Evolutionary conservation across 2,888 invertebrate genomes (phyloP).

Genomic region (Lumbricus terrestris): DNA sequence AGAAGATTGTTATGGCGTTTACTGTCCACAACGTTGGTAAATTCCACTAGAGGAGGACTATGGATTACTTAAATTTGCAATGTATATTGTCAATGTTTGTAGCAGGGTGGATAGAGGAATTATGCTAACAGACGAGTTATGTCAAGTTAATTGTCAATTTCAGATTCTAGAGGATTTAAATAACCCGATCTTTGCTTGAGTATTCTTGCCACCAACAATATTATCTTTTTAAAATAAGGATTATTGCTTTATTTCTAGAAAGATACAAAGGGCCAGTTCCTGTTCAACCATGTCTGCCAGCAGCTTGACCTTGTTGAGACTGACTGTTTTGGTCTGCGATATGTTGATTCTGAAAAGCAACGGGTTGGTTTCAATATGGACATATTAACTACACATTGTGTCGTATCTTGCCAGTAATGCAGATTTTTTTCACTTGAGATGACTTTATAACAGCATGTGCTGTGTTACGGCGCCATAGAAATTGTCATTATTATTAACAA

Average conservation of each 20-base stretch:
- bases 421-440: too few species aligned
- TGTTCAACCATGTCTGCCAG: constrained; percentile 86
- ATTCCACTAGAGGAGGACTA: too few species aligned
- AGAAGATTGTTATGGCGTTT: too few species aligned
- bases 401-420: neutral
- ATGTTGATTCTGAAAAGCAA: constrained; percentile 87
- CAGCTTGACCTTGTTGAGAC: constrained; percentile 92
- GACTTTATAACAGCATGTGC: too few species aligned
- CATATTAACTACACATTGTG: neutral
- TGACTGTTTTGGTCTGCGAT: constrained; percentile 91
- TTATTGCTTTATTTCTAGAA: constrained; percentile 71
- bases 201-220: neutral
- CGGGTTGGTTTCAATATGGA: constrained; percentile 69
- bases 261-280: constrained; percentile 81
- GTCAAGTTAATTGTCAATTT: neutral
- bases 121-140: neutral
- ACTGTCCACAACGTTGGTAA: too few species aligned
- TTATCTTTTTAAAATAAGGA: neutral
- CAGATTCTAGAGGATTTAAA: neutral
- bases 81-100: too few species aligned
- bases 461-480: too few species aligned
- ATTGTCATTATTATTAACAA: too few species aligned
- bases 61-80: too few species aligned
- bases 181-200: neutral
- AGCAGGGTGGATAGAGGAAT: neutral